Conservation (phyloP, 2,113 vertebrate genomes). For the Cyprinodon tularosa region DNA sequence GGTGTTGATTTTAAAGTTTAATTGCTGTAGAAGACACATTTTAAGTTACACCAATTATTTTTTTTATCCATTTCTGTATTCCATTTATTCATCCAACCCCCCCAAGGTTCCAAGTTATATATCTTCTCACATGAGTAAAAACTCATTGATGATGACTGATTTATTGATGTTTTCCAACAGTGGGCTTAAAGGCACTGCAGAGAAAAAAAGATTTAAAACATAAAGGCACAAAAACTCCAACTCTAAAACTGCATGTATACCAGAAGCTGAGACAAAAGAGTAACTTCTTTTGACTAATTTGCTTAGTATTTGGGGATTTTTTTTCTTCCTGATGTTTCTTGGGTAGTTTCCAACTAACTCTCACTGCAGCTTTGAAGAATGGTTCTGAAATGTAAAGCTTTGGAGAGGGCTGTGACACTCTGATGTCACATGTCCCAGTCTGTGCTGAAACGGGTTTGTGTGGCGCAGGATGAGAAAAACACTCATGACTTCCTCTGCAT, state of each 20-base stretch:
- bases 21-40: neutral
- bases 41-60: neutral
- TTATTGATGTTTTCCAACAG: neutral
- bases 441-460: conserved; percentile 66
- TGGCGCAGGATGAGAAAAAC: conserved; percentile 68
- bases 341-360: neutral
- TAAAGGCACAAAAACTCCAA: neutral
- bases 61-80: neutral
- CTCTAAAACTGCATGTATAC: neutral
- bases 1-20: neutral
- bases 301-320: neutral
- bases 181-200: neutral
- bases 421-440: conserved; percentile 26
- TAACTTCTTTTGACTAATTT: neutral
- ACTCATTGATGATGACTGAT: neutral
- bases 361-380: neutral
- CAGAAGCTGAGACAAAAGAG: neutral
- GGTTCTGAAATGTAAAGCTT: neutral
- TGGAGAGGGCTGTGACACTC: neutral
- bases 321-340: neutral
- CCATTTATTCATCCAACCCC: neutral
- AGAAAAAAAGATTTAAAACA: neutral
- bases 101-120: neutral
- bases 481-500: conserved; percentile 92
- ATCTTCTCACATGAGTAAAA: neutral